Evolutionary conservation across 2,888 invertebrate species (phyloP), one percentile per base, ranked within the genome.

Genomic region (Oscheius sp.): DNA sequence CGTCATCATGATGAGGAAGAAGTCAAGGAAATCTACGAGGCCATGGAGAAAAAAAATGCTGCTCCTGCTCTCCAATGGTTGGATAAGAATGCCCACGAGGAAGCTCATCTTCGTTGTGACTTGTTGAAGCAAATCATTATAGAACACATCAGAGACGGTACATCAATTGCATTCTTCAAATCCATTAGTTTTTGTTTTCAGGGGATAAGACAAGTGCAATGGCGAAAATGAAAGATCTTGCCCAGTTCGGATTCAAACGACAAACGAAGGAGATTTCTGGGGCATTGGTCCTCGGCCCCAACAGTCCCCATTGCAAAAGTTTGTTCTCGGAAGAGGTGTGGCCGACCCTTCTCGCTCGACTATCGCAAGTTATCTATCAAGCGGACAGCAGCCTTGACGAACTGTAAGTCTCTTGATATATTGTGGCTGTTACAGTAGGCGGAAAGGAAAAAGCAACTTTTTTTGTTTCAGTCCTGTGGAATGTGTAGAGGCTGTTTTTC

Each of bases 281-380:
- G 13, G 80, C 78, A 10, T 51, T 78, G 10, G 33, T 78, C 0
- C 32, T 71, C 21, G 81, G 79, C 10, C 37, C 65, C 35, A 13
- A 55, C 2, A 74, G 76, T 29, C 10, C 59, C 2, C 70, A 77
- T 32, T 79, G 79, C 53, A 62, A 51, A 11, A 50, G 70, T 13
- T 21, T 79, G 33, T 79, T 79, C 53, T 50, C 62, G 10, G 29
- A 55, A 5, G 53, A 58, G 32, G 62, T 70, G 32, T 76, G 78
- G 58, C 77, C 78, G 33, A n/a, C 50, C 10, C 77, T 86, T 1
- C 75, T 78, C 53, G 62, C 73, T 11, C 72, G 79, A 57, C 62
- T 86, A 73, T 75, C 84, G n/a, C 58, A 80, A 9, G 79, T 80
- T 10, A 72, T 84, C 57, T 70, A 78, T 9, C 76, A 80, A 35